Conservation (phyloP, 2,113 vertebrate genomes). For the Hypocryptadius cinnamomeus region DNA sequence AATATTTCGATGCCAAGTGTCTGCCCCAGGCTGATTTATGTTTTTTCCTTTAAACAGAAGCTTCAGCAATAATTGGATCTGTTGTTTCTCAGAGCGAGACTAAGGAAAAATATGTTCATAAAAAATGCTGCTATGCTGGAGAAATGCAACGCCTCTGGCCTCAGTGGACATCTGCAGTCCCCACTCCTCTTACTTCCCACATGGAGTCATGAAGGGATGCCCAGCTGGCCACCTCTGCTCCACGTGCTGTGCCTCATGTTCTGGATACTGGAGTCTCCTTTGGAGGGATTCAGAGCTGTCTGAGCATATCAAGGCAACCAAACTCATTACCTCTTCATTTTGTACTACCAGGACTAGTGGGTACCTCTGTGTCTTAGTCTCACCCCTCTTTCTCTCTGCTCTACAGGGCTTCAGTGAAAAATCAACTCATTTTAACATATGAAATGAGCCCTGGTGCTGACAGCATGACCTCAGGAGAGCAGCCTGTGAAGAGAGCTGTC, state of each 20-base stretch:
- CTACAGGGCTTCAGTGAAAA: background rate
- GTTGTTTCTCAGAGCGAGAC: background rate
- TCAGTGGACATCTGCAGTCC: background rate
- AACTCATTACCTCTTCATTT: background rate
- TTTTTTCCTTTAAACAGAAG: constrained; percentile 2
- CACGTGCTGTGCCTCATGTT: background rate
- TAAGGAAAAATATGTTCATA: background rate
- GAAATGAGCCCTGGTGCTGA: background rate
- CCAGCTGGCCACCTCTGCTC: background rate
- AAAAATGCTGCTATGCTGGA: background rate
- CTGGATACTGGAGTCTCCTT: background rate
- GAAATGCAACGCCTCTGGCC: background rate
- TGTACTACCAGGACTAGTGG: background rate
- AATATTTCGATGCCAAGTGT: background rate
- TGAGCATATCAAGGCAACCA: background rate
- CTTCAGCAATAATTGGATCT: constrained; percentile 23
- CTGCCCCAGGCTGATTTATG: background rate
- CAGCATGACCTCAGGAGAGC: background rate
- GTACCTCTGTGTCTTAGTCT: background rate
- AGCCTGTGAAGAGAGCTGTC: background rate
- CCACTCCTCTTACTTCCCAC: background rate
- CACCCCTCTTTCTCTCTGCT: background rate
- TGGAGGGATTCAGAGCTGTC: background rate
- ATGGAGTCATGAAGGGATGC: accelerated
- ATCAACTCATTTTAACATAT: background rate